phyloP scores from a whole-genome alignment of 2,797 vertebrate species.

The Corythornis leucogaster region DNA sequence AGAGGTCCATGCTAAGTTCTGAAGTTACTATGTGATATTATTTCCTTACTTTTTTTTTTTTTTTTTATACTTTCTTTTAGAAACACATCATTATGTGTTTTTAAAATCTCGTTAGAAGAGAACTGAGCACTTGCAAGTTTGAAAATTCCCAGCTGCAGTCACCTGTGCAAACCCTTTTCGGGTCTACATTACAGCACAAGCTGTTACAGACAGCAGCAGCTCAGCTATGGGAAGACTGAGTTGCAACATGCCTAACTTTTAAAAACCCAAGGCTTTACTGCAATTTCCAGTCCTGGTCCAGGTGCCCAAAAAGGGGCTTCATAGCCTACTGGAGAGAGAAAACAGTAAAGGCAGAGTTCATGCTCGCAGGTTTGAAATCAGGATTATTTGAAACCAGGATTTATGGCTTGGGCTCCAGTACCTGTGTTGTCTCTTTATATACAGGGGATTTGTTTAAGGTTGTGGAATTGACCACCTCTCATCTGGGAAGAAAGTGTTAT shows the following conservation, averaged over 20 bases:
- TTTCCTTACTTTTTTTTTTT: background rate
- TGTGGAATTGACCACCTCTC: background rate
- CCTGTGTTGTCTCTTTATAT: background rate
- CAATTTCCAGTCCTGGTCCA: background rate
- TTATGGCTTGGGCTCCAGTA: background rate
- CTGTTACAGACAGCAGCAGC: background rate
- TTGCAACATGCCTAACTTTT: background rate
- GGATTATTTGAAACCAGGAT: background rate
- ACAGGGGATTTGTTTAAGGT: background rate
- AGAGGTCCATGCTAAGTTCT: background rate
- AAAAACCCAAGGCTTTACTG: background rate
- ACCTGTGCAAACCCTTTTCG: rapidly evolving
- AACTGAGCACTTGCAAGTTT: background rate
- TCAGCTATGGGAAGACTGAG: background rate
- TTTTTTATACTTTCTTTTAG: background rate
- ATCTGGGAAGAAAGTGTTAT: background rate
- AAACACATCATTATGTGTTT: background rate
- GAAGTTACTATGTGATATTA: background rate
- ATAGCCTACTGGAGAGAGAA: background rate
- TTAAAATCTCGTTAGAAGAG: background rate
- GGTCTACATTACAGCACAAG: background rate
- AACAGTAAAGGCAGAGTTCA: background rate
- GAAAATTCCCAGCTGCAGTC: background rate
- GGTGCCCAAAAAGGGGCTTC: background rate
- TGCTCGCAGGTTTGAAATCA: background rate